A percentile compares a stretch with the other conserved stretches of the same genome.
These are phyloP conservation scores for Mormyrus proboscirostris DNA, from an alignment of 2,797 vertebrate species.

Conservation along the genomic window DNA sequence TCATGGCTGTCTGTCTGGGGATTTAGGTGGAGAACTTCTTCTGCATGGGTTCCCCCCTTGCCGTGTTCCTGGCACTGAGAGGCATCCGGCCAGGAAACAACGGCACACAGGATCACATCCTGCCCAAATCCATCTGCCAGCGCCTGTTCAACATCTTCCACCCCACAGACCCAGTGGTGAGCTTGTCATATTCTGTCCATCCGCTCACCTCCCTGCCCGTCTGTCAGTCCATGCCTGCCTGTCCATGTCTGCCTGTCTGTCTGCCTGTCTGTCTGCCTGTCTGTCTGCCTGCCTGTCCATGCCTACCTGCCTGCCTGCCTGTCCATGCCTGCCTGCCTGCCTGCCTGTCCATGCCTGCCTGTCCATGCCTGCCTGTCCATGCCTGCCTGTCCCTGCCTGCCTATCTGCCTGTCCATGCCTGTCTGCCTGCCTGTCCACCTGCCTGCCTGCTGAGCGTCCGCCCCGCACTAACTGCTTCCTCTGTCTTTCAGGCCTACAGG, in stretches of 20 bases:
- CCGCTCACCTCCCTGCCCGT: too few species aligned
- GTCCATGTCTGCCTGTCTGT: background rate
- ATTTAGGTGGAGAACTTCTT: slow-evolving; percentile 96
- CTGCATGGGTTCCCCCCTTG: slow-evolving; percentile 96
- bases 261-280: background rate
- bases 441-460: background rate
- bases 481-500: slow-evolving; percentile 77
- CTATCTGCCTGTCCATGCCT: too few species aligned
- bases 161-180: slow-evolving; percentile 97
- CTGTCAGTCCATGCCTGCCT: too few species aligned
- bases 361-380: too few species aligned
- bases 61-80: slow-evolving; percentile 89
- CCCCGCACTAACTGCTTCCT: background rate
- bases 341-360: too few species aligned
- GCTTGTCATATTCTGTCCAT: slow-evolving; percentile 35
- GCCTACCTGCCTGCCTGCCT: too few species aligned
- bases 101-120: slow-evolving; percentile 88
- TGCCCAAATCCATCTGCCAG: slow-evolving; percentile 84
- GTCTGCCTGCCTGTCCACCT: too few species aligned
- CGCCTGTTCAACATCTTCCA: slow-evolving; percentile 94
- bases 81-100: slow-evolving; percentile 86
- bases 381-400: too few species aligned
- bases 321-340: too few species aligned
- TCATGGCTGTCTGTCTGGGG: slow-evolving; percentile 13
- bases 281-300: too few species aligned